Percentiles rank a stretch among this genome's conserved stretches.
Evolutionary conservation across 2,113 vertebrate genomes (phyloP).

Genomic region (Theristicus caerulescens): DNA sequence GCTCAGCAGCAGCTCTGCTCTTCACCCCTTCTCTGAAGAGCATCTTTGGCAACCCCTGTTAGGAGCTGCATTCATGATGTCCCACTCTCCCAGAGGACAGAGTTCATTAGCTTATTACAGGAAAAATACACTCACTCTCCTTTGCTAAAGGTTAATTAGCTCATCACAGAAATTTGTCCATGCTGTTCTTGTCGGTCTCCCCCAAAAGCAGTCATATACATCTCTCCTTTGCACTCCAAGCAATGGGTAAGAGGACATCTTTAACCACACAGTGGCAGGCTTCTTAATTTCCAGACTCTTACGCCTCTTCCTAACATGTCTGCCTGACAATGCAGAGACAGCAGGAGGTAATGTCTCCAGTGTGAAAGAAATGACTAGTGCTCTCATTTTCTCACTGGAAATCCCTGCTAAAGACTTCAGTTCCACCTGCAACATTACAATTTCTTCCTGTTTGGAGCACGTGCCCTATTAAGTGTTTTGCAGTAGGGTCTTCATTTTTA

Average conservation of each 20-base stretch:
- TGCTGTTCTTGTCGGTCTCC: neutral
- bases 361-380: neutral
- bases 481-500: neutral
- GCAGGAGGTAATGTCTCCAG: neutral
- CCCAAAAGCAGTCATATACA: neutral
- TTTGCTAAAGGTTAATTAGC: constrained; percentile 30
- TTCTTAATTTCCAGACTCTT: neutral
- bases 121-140: neutral
- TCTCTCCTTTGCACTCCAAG: neutral
- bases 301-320: neutral
- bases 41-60: neutral
- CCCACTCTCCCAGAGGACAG: neutral
- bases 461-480: neutral
- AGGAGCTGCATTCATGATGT: neutral
- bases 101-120: neutral
- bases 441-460: neutral
- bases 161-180: neutral
- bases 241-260: neutral
- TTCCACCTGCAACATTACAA: neutral
- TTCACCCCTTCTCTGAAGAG: neutral
- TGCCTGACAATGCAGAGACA: neutral
- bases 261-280: neutral
- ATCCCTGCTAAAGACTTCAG: neutral
- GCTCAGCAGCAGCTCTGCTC: neutral
- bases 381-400: neutral